Evolutionary conservation across 2,888 invertebrate species (phyloP).

Genomic region (Ectemnius continuus): DNA sequence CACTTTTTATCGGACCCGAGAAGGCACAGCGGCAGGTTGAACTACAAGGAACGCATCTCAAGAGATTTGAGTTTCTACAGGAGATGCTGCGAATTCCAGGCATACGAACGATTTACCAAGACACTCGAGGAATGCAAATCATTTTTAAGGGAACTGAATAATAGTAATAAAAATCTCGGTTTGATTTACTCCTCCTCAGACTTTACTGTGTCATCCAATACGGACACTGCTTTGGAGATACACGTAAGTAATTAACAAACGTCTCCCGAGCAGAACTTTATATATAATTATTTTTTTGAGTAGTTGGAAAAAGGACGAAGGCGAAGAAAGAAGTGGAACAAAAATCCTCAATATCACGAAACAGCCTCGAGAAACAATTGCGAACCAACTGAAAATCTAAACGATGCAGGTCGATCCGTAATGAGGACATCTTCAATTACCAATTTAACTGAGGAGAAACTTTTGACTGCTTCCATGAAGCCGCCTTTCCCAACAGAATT

Average conservation of each 20-base stretch:
- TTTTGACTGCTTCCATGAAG: background rate
- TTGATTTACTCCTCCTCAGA: slow-evolving; percentile 40
- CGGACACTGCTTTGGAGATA: slow-evolving; percentile 11
- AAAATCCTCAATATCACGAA: background rate
- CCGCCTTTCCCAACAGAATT: background rate
- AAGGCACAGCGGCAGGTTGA: slow-evolving; percentile 11
- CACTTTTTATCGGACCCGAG: slow-evolving; percentile 16
- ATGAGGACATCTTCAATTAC: background rate
- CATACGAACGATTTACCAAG: slow-evolving; percentile 41
- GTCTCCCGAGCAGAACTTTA: background rate
- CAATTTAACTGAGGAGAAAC: background rate
- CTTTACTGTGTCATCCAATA: slow-evolving; percentile 22
- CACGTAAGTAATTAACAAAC: background rate
- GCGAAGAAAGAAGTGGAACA: background rate
- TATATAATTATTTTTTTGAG: background rate
- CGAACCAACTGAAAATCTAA: background rate
- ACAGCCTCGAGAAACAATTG: too few species aligned
- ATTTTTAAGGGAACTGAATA: slow-evolving; percentile 47
- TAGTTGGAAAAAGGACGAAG: background rate
- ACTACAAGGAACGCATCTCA: background rate
- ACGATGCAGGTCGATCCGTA: background rate
- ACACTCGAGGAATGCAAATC: slow-evolving; percentile 53
- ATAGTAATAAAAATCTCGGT: slow-evolving; percentile 45
- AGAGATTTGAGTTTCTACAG: background rate
- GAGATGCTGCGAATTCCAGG: background rate